Evolutionary conservation across 2,113 vertebrate species (phyloP).

Genomic region (Saguinus imperator): DNA sequence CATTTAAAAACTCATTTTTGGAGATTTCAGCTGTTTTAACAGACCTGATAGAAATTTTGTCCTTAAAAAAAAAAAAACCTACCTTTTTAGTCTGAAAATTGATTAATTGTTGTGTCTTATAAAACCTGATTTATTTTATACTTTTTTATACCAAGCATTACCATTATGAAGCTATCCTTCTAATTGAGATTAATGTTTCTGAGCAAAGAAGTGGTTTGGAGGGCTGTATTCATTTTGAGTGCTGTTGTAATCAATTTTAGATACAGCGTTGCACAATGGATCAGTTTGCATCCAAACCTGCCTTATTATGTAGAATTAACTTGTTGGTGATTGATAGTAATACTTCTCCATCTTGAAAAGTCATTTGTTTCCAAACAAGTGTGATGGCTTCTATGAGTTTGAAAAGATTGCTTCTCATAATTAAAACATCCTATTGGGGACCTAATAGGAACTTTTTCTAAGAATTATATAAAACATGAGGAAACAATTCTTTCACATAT

Average conservation of each 20-base stretch:
- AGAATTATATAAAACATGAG: not conserved
- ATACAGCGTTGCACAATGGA: conserved; percentile 85
- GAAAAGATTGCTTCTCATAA: conserved; percentile 60
- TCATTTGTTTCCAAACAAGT: conserved; percentile 88
- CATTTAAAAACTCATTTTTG: conserved; percentile 41
- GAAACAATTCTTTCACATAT: not conserved
- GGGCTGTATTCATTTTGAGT: conserved; percentile 88
- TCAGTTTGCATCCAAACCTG: conserved; percentile 85
- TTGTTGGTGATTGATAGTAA: conserved; percentile 89
- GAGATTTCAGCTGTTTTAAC: conserved; percentile 59
- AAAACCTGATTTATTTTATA: conserved; percentile 89
- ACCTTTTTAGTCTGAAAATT: conserved; percentile 79
- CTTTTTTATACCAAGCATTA: conserved; percentile 87
- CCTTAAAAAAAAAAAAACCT: conserved; percentile 51
- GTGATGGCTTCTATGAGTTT: conserved; percentile 78
- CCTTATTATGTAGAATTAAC: conserved; percentile 91
- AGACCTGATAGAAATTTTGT: conserved; percentile 61
- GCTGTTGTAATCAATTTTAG: conserved; percentile 89
- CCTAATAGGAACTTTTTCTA: conserved; percentile 62
- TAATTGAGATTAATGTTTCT: conserved; percentile 91
- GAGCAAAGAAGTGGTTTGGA: conserved; percentile 86
- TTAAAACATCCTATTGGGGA: conserved; percentile 67
- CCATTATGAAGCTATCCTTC: conserved; percentile 86
- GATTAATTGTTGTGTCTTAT: conserved; percentile 87
- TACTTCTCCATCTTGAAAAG: conserved; percentile 82